phyloP scores from a whole-genome alignment of 2,113 vertebrate species.

The Ceyx margarethae region DNA sequence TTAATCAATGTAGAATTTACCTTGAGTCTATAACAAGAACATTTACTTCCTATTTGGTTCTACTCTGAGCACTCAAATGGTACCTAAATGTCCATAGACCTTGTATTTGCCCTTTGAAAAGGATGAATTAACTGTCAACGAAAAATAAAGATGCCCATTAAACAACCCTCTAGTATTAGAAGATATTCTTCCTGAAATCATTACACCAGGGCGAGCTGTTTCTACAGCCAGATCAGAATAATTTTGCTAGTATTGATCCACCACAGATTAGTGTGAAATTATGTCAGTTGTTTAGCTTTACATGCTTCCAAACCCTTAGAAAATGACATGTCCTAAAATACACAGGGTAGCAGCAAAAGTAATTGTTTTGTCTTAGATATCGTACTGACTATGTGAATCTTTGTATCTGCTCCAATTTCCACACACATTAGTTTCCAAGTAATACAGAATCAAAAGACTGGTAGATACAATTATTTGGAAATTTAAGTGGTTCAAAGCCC shows the following conservation, averaged over 20 bases:
- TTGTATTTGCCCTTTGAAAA: constrained; percentile 38
- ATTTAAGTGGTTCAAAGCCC: neutral
- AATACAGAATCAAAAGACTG: neutral
- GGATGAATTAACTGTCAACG: neutral
- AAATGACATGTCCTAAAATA: neutral
- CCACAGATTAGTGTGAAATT: neutral
- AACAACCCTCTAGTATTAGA: neutral
- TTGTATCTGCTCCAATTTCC: neutral
- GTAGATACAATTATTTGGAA: neutral
- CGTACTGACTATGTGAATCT: neutral
- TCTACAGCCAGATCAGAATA: neutral
- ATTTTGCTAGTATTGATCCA: neutral
- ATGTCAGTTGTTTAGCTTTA: neutral
- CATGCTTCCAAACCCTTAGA: neutral
- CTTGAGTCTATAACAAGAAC: constrained; percentile 23
- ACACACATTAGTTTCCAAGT: neutral
- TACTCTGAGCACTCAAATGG: neutral
- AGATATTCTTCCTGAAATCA: neutral
- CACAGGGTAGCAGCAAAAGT: neutral
- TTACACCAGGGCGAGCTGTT: neutral
- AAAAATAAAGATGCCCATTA: constrained; percentile 30
- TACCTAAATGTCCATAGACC: neutral
- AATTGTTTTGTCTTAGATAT: neutral
- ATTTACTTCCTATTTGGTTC: constrained; percentile 18
- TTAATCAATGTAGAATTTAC: constrained; percentile 38